phyloP scores from a whole-genome alignment of 2,888 invertebrate species.

The Apodemia mormo region DNA sequence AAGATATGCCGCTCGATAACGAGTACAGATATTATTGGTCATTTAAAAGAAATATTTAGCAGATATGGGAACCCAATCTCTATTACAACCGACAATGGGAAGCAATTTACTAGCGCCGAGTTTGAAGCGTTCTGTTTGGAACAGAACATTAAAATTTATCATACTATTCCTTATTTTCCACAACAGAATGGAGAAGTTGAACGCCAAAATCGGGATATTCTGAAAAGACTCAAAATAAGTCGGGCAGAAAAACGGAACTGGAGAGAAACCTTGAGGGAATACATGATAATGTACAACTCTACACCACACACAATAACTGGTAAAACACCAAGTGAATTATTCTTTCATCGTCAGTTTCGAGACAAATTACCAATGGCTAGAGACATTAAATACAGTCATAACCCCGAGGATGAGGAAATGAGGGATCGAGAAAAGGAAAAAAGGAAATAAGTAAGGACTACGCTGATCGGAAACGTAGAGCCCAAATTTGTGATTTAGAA shows the following conservation, averaged over 20 bases:
- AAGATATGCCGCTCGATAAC: background rate
- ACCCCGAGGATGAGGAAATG: background rate
- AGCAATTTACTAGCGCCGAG: too few species aligned
- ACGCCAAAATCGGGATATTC: constrained; percentile 18
- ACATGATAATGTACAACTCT: constrained; percentile 28
- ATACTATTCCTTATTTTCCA: constrained; percentile 6
- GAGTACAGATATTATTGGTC: background rate
- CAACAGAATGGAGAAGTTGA: constrained; percentile 21
- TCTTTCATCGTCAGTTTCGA: too few species aligned
- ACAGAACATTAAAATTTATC: background rate
- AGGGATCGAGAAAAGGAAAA: background rate
- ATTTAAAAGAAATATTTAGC: constrained; percentile 13
- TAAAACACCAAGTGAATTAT: too few species aligned
- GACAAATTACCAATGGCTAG: constrained; percentile 22
- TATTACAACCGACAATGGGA: background rate
- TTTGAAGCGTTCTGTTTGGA: too few species aligned
- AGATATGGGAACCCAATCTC: background rate
- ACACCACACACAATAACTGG: constrained; percentile 35
- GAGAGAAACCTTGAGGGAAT: background rate
- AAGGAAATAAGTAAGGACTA: background rate
- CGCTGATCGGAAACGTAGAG: background rate
- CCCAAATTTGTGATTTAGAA: background rate
- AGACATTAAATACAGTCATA: background rate
- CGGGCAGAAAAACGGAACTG: too few species aligned
- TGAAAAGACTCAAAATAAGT: too few species aligned